A percentile compares a stretch with the other conserved stretches of the same genome.
These are phyloP conservation scores for Germaria angustata DNA, from an alignment of 2,888 invertebrate genomes.

Conservation along the genomic window DNA sequence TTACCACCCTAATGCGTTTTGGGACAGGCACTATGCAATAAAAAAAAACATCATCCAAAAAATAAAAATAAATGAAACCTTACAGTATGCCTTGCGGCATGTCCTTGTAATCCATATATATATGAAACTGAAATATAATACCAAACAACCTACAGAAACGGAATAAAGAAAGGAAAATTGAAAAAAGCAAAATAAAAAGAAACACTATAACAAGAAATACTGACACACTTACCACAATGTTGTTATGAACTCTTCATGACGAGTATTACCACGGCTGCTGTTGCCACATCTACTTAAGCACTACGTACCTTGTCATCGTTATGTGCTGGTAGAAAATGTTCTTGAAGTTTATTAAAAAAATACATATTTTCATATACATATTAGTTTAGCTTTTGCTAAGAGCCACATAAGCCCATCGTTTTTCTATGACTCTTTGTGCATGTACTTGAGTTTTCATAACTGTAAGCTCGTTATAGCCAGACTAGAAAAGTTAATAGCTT, in stretches of 20 bases:
- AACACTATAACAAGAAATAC: slow-evolving; percentile 44
- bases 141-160: background rate
- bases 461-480: slow-evolving; percentile 33
- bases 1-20: background rate
- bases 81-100: slow-evolving; percentile 52
- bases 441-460: slow-evolving; percentile 32
- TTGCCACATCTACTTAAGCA: background rate
- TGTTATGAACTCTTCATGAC: slow-evolving; percentile 44
- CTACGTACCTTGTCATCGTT: slow-evolving; percentile 34
- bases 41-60: background rate
- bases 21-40: background rate
- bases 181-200: background rate
- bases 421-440: slow-evolving; percentile 2
- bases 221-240: slow-evolving; percentile 60
- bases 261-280: background rate
- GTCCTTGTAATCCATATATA: slow-evolving; percentile 67
- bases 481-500: slow-evolving; percentile 18
- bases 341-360: slow-evolving; percentile 39
- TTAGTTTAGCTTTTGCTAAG: background rate
- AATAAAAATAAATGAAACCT: slow-evolving; percentile 30
- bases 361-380: background rate
- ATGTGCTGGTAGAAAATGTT: background rate
- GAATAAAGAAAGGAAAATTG: background rate
- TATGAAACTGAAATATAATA: background rate
- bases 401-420: background rate